These are phyloP conservation scores for Aphidius gifuensis DNA, from an alignment of 1,140 invertebrate species.

Conservation along the genomic window DNA sequence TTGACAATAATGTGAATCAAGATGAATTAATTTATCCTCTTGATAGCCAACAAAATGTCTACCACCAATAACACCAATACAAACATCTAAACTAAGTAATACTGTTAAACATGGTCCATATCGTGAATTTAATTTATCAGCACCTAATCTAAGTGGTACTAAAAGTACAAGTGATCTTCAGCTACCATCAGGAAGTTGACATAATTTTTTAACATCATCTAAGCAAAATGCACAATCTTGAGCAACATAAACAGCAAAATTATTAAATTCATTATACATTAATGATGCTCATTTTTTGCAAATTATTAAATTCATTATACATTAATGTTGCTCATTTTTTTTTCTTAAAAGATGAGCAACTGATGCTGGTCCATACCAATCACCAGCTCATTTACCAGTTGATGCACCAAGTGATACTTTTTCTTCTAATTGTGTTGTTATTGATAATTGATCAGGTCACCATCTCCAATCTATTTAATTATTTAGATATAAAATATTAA, in stretches of 20 bases:
- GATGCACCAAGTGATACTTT: slow-evolving; percentile 67
- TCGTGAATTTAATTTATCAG: slow-evolving; percentile 78
- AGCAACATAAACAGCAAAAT: slow-evolving; percentile 80
- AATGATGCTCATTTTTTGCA: slow-evolving; percentile 62
- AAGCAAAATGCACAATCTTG: slow-evolving; percentile 84
- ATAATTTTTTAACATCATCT: slow-evolving; percentile 66
- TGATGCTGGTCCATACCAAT: slow-evolving; percentile 79
- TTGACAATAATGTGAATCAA: slow-evolving; percentile 92
- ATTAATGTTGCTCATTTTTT: slow-evolving; percentile 63
- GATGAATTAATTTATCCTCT: slow-evolving; percentile 85
- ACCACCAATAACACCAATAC: slow-evolving; percentile 88
- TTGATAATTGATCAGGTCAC: slow-evolving; percentile 60
- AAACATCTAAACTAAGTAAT: slow-evolving; percentile 74
- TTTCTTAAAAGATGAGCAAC: slow-evolving; percentile 72
- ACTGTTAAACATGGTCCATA: slow-evolving; percentile 80
- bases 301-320: slow-evolving; percentile 69
- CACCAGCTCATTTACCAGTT: slow-evolving; percentile 73
- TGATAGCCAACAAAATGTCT: slow-evolving; percentile 89
- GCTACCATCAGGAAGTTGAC: slow-evolving; percentile 57
- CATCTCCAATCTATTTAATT: slow-evolving; percentile 66
- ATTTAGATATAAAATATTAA: not conserved
- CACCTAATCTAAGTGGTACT: slow-evolving; percentile 80
- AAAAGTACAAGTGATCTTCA: slow-evolving; percentile 81
- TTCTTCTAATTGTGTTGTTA: slow-evolving; percentile 63
- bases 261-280: slow-evolving; percentile 67